phyloP scores from a whole-genome alignment of 2,797 vertebrate genomes.

The Halcyon smyrnensis region DNA sequence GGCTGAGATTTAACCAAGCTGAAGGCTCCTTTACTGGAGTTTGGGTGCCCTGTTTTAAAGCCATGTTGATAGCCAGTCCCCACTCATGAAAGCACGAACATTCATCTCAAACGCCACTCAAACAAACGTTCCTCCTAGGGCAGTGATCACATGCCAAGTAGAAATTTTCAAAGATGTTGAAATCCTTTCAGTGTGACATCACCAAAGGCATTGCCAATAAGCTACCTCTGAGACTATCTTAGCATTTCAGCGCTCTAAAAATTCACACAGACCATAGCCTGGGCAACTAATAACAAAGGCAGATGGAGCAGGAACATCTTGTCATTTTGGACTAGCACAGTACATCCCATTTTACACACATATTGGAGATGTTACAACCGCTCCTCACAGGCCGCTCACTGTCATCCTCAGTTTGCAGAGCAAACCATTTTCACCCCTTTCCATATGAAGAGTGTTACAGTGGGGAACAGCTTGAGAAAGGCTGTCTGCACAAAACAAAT shows the following conservation, averaged over 20 bases:
- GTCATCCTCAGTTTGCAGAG: background rate
- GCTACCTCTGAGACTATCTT: background rate
- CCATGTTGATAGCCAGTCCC: background rate
- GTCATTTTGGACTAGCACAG: background rate
- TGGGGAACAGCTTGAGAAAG: constrained; percentile 9
- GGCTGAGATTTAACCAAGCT: background rate
- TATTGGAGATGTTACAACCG: background rate
- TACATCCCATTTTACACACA: background rate
- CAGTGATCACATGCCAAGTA: background rate
- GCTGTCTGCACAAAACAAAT: constrained; percentile 20
- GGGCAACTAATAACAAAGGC: background rate
- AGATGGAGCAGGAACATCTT: background rate
- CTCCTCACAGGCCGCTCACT: background rate
- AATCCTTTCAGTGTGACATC: background rate
- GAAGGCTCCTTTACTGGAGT: background rate
- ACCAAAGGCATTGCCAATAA: fast-evolving
- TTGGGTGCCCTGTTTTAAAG: background rate
- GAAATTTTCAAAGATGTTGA: background rate
- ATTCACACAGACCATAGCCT: background rate
- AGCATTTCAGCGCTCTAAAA: background rate
- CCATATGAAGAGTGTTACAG: background rate
- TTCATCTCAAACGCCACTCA: background rate
- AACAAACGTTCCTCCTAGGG: background rate
- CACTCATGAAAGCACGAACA: background rate
- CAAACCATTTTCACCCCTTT: background rate